Evolutionary conservation across 1,140 invertebrate species (phyloP).

Genomic region (Aporrectodea caliginosa): DNA sequence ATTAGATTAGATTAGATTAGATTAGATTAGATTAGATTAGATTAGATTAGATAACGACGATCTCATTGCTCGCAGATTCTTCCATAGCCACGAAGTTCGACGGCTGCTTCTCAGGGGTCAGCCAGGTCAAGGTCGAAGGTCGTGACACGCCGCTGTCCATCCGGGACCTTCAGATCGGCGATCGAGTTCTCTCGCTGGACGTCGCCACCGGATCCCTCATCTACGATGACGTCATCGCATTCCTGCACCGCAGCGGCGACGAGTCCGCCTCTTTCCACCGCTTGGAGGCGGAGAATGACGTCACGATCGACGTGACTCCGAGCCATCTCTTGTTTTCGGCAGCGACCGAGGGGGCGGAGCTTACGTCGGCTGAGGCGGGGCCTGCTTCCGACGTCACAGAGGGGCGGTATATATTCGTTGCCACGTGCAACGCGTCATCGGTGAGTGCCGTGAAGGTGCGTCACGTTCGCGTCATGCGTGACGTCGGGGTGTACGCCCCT

Average conservation of each 20-base stretch:
- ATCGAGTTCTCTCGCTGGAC: slow-evolving; percentile 73
- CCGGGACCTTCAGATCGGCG: slow-evolving; percentile 69
- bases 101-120: slow-evolving; percentile 71
- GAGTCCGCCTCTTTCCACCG: not conserved
- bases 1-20: too few species aligned
- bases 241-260: not conserved
- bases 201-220: slow-evolving; percentile 48
- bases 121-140: slow-evolving; percentile 60
- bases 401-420: not conserved
- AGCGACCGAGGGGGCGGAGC: slow-evolving; percentile 44
- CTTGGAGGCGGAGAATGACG: slow-evolving; percentile 68
- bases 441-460: slow-evolving; percentile 57
- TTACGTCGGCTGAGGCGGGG: not conserved
- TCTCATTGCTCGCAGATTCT: too few species aligned
- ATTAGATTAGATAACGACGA: too few species aligned
- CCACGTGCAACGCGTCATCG: slow-evolving; percentile 35
- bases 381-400: slow-evolving; percentile 50
- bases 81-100: slow-evolving; percentile 74
- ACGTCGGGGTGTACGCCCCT: slow-evolving; percentile 79
- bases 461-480: slow-evolving; percentile 59
- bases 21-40: too few species aligned
- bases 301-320: slow-evolving; percentile 70
- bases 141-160: slow-evolving; percentile 57
- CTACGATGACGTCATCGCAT: not conserved
- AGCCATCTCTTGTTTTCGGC: slow-evolving; percentile 52